Conservation (phyloP, 2,888 invertebrate species). For the Hyppa rectilinea region DNA sequence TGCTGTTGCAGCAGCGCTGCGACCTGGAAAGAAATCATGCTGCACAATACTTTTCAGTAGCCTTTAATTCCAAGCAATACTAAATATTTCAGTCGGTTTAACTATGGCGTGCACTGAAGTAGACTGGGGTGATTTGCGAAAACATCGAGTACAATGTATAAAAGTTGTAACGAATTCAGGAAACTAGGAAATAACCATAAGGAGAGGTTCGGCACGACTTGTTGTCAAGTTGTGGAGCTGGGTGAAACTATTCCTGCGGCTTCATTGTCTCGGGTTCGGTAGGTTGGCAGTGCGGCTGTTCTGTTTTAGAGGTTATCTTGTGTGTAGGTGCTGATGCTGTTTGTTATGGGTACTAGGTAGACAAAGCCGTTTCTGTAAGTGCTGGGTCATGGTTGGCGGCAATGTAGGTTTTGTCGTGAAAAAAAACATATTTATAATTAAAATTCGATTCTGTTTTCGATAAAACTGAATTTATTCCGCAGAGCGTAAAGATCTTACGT, state of each 20-base stretch:
- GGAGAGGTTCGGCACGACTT: conserved; percentile 19
- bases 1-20: neutral
- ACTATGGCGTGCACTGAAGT: conserved; percentile 17
- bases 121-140: conserved; percentile 18
- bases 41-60: conserved; percentile 8
- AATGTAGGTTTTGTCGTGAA: conserved; percentile 2
- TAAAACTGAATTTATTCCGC: neutral
- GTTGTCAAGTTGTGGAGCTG: conserved; percentile 32
- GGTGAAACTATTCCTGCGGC: conserved; percentile 13
- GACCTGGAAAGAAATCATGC: neutral
- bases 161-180: conserved; percentile 42
- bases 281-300: neutral
- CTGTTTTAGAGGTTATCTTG: conserved; percentile 15
- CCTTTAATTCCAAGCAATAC: conserved; percentile 18
- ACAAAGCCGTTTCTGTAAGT: conserved; percentile 15
- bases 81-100: conserved; percentile 48
- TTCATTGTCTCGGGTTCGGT: conserved; percentile 1
- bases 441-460: neutral
- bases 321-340: neutral
- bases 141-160: conserved; percentile 7
- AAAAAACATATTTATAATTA: too few relatives aligned
- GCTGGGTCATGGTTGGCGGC: conserved; percentile 4
- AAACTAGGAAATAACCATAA: conserved; percentile 49
- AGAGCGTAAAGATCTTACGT: neutral
- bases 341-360: conserved; percentile 19